Evolutionary conservation across 2,113 vertebrate genomes (phyloP).

Genomic region (Actenoides hombroni): DNA sequence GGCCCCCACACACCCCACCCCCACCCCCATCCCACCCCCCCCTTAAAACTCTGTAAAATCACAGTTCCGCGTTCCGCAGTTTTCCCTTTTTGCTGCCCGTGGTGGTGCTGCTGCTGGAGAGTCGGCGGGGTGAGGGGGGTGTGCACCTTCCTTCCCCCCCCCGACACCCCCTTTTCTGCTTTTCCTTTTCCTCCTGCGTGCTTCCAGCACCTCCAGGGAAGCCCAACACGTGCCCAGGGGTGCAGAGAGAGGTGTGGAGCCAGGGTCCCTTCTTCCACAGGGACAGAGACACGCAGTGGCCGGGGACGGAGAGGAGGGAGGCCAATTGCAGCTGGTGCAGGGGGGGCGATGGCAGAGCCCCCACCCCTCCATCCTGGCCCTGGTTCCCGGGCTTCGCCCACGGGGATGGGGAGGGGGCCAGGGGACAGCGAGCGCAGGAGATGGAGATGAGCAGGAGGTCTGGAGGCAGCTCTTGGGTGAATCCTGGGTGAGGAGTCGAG

Average conservation of each 20-base stretch:
- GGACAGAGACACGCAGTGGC: background rate
- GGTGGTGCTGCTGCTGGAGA: background rate
- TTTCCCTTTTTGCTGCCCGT: background rate
- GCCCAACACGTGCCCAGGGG: background rate
- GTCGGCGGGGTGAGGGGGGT: background rate
- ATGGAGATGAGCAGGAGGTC: background rate
- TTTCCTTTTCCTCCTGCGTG: background rate
- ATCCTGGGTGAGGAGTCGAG: background rate
- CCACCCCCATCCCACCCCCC: background rate
- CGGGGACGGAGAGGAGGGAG: background rate
- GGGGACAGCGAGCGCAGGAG: background rate
- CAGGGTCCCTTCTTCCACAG: background rate
- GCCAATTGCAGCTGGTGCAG: background rate
- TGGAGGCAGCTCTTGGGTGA: background rate
- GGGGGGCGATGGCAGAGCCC: fast-evolving
- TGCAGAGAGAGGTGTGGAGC: background rate
- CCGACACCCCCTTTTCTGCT: background rate
- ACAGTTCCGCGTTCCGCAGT: conserved; percentile 35
- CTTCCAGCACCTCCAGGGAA: background rate
- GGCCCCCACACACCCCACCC: background rate
- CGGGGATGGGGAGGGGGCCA: fast-evolving
- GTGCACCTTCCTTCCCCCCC: no score
- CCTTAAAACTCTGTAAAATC: conserved; percentile 16
- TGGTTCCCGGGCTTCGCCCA: background rate
- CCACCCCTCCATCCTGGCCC: background rate